These are phyloP conservation scores for Cordilura impudica DNA, from an alignment of 2,888 invertebrate genomes.

Conservation along the genomic window DNA sequence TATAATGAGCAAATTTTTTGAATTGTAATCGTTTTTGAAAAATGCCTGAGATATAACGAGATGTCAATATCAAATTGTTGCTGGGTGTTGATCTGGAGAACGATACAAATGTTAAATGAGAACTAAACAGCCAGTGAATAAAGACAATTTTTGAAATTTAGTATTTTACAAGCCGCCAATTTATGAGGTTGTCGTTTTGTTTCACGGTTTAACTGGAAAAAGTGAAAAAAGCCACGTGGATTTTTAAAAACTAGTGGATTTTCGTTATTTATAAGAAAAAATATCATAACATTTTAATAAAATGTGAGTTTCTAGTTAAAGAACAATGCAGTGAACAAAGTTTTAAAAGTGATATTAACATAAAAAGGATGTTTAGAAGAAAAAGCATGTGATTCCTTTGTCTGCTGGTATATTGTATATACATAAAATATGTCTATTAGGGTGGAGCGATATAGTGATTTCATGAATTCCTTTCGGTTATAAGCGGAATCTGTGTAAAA, in stretches of 20 bases:
- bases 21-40: too few relatives aligned
- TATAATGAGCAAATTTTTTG: too few relatives aligned
- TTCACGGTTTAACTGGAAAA: constrained; percentile 63
- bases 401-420: neutral
- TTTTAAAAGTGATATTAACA: neutral
- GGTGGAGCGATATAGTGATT: too few relatives aligned
- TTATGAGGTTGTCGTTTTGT: constrained; percentile 56
- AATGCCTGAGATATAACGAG: too few relatives aligned
- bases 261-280: constrained; percentile 29
- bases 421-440: neutral
- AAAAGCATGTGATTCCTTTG: neutral
- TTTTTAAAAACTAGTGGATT: constrained; percentile 27
- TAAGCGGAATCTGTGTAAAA: too few relatives aligned
- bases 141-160: constrained; percentile 45
- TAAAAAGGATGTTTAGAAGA: constrained; percentile 10
- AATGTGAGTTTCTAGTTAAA: constrained; percentile 43
- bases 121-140: too few relatives aligned
- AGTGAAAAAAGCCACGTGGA: constrained; percentile 68
- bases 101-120: too few relatives aligned
- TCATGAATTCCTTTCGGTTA: too few relatives aligned
- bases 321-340: neutral
- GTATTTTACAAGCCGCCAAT: constrained; percentile 63
- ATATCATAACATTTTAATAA: constrained; percentile 2
- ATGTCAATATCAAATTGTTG: too few relatives aligned
- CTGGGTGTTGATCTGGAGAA: too few relatives aligned